A percentile compares a stretch with the other conserved stretches of the same genome.
Evolutionary conservation across 2,888 invertebrate genomes (phyloP).

Genomic region (Portevinia maculata): DNA sequence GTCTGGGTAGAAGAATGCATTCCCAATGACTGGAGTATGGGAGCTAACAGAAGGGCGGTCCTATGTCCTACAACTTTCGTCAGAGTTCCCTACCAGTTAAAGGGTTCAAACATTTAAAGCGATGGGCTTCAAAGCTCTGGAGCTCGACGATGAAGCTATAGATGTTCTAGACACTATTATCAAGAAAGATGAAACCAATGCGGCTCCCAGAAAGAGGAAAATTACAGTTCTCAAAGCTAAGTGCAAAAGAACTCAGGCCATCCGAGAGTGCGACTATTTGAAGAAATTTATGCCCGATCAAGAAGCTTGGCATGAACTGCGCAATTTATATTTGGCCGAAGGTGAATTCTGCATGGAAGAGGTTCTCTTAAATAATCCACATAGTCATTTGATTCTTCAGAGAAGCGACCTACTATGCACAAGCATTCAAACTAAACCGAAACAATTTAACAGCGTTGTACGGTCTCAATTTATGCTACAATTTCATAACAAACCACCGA

Average conservation of each 20-base stretch:
- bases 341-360: slow-evolving; percentile 99
- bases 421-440: slow-evolving; percentile 93
- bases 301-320: slow-evolving; percentile 99
- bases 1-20: too few relatives aligned
- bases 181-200: slow-evolving; percentile 95
- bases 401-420: slow-evolving; percentile 94
- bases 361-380: slow-evolving; percentile 96
- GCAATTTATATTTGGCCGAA: slow-evolving; percentile 94
- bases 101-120: slow-evolving; percentile 94
- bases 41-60: too few relatives aligned
- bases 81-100: slow-evolving; percentile 94
- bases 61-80: slow-evolving; percentile 87
- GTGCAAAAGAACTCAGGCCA: slow-evolving; percentile 92
- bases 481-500: slow-evolving; percentile 86
- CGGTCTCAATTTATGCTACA: slow-evolving; percentile 91
- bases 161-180: slow-evolving; percentile 93
- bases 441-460: slow-evolving; percentile 96
- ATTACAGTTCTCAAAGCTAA: slow-evolving; percentile 95
- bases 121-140: slow-evolving; percentile 90
- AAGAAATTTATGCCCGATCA: slow-evolving; percentile 98
- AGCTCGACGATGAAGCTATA: slow-evolving; percentile 93
- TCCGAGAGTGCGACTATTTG: slow-evolving; percentile 96
- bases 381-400: slow-evolving; percentile 96
- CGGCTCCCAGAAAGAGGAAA: slow-evolving; percentile 94
- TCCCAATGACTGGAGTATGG: too few relatives aligned